A percentile compares a stretch with the other conserved stretches of the same genome.
These are phyloP conservation scores for Bos taurus DNA, from an alignment of 2,113 vertebrate genomes.

Conservation along the genomic window ARS-UCD2.0 NC_037350.1:18383501-18384000, in stretches of 20 bases:
- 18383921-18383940: neutral
- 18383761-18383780: neutral
- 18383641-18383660: neutral
- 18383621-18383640: neutral
- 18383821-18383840: neutral
- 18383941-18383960: neutral
- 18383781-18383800: neutral
- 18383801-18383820: neutral
- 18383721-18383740: neutral
- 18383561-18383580: neutral
- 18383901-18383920: neutral
- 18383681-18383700: neutral
- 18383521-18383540: neutral
- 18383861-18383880: slow-evolving; percentile 6
- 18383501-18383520: neutral
- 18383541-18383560: neutral
- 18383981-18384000: neutral
- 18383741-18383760: neutral
- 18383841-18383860: neutral
- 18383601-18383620: neutral
- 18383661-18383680: neutral
- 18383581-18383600: neutral
- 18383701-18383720: neutral
- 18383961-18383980: slow-evolving; percentile 40
- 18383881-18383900: neutral